phyloP scores from a whole-genome alignment of 2,797 vertebrate genomes.

The Octomys mimax region DNA sequence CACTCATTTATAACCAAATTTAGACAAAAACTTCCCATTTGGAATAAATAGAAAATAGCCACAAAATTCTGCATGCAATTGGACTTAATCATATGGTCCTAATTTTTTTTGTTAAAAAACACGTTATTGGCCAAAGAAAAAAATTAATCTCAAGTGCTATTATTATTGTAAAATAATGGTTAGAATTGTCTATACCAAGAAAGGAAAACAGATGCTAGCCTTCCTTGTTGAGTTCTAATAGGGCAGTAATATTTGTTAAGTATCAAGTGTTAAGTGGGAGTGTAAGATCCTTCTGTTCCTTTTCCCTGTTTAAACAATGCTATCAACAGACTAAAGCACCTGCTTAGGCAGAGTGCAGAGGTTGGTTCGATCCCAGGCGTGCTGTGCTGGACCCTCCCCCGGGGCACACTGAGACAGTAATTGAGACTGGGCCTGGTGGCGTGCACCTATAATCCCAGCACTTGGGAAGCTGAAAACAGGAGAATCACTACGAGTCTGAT shows the following conservation, averaged over 20 bases:
- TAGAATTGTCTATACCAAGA: not conserved
- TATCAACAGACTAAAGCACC: not conserved
- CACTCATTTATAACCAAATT: slow-evolving; percentile 31
- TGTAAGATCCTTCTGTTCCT: not conserved
- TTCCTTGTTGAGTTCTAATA: not conserved
- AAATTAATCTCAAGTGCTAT: not conserved
- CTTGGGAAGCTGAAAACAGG: too few relatives aligned
- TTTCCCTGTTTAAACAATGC: not conserved
- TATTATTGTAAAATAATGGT: slow-evolving; percentile 14
- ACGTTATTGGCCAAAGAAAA: not conserved
- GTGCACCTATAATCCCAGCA: too few relatives aligned
- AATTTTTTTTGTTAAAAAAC: not conserved
- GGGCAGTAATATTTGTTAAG: not conserved
- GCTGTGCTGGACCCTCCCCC: too few relatives aligned
- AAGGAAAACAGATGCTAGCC: not conserved
- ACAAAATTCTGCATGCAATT: not conserved
- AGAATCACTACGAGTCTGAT: too few relatives aligned
- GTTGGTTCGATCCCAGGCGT: too few relatives aligned
- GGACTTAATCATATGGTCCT: not conserved
- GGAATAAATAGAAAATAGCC: not conserved
- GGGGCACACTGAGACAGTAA: too few relatives aligned
- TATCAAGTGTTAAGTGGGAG: not conserved
- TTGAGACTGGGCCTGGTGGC: too few relatives aligned
- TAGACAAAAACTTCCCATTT: slow-evolving; percentile 19
- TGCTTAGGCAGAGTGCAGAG: too few relatives aligned